Evolutionary conservation across 2,113 vertebrate species (phyloP).

Genomic region (Tamias sibiricus): DNA sequence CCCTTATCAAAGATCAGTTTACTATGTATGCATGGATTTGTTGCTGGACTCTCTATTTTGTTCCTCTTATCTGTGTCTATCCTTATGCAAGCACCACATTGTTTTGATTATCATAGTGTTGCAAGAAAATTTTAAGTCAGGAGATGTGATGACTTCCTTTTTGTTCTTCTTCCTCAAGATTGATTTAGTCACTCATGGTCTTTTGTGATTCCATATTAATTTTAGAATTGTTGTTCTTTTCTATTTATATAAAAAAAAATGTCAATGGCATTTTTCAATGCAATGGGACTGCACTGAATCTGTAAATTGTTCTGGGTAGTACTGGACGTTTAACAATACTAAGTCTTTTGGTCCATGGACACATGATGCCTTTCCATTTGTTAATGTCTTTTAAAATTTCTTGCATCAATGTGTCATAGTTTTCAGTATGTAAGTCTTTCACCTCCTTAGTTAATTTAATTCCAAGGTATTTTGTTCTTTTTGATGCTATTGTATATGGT

Average conservation of each 20-base stretch:
- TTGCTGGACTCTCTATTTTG: background rate
- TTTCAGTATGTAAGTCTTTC: background rate
- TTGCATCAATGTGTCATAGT: background rate
- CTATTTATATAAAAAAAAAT: background rate
- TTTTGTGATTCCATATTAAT: background rate
- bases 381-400: background rate
- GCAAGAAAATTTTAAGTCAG: background rate
- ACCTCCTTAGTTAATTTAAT: background rate
- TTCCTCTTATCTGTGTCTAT: background rate
- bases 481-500: background rate
- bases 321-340: background rate
- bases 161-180: background rate
- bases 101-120: background rate
- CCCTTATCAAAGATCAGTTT: background rate
- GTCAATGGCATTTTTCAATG: background rate
- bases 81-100: background rate
- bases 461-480: background rate
- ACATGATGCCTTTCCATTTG: background rate
- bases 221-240: background rate
- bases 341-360: background rate
- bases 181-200: background rate
- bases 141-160: background rate
- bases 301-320: background rate
- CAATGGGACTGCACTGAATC: background rate
- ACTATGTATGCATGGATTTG: background rate